Evolutionary conservation across 2,888 invertebrate species (phyloP), one percentile per base, ranked within the genome.

Genomic region (Hermodice carunculata): DNA sequence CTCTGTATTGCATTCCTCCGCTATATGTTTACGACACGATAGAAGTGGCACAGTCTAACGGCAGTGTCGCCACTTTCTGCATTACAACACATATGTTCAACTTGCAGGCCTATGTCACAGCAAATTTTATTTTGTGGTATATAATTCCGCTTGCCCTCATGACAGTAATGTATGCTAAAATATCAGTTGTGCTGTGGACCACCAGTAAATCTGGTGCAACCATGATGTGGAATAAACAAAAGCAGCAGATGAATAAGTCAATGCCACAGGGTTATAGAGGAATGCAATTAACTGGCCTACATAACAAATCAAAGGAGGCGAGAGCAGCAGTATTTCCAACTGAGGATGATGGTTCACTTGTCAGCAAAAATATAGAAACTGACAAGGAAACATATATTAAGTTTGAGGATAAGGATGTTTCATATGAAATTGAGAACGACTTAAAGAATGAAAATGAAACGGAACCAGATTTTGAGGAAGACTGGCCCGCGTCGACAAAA

Each of bases 181-280:
- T 96, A 61, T 94, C 94, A 2, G 89, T 94, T 28, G 92, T 92
- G 0, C 87, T 96, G 42, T 95, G 95, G 94, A 79, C 91, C 89
- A 86, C 83, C 61, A 82, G 80, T 44, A 65, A 71, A 31, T 44
- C 42, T 24, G 43, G n/a, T 22, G 58, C 19, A 46, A 17, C 17
- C 8, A 17, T 46, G 19, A 11, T 11, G 19, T 8, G 46, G 19
- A 8, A 22, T 17, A 8, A 19, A 22, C 8, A 19, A 8, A 19
- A 8, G 19, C 14, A 14, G 8, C 14, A 8, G 17, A 46, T 22
- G 19, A 46, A 46, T 8, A 8, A 8, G 22, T 8, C 46, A 46
- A 19, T 22, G 14, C 11, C 11, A 19, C 19, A 8, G 11, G 11
- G 40, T 37, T n/a, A n/a, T n/a, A n/a, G n/a, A n/a, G n/a, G n/a